These are phyloP conservation scores for Plectropomus leopardus DNA, from an alignment of 2,113 vertebrate species.

Conservation along the genomic window DNA sequence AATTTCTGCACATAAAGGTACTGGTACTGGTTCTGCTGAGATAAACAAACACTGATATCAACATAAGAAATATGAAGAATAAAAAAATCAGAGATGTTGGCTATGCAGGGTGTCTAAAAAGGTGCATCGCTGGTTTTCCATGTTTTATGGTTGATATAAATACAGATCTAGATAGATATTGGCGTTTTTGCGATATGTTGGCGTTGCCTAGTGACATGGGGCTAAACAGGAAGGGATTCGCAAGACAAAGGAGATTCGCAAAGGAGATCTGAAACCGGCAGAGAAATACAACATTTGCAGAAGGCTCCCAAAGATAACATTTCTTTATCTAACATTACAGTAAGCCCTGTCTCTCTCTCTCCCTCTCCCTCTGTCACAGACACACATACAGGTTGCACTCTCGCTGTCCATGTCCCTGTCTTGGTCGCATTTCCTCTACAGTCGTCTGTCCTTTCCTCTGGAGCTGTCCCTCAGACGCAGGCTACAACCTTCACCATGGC, in stretches of 20 bases:
- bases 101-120: neutral
- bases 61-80: neutral
- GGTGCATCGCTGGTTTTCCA: neutral
- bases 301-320: neutral
- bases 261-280: neutral
- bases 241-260: neutral
- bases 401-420: neutral
- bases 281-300: no score
- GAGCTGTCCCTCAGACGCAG: neutral
- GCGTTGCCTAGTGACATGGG: no score
- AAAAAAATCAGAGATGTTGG: neutral
- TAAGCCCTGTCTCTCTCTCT: neutral
- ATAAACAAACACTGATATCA: slow-evolving; percentile 10
- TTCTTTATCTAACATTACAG: no score
- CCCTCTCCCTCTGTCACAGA: neutral
- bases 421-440: neutral
- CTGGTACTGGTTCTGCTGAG: neutral
- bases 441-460: neutral
- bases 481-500: neutral
- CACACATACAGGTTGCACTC: neutral
- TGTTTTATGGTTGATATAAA: neutral
- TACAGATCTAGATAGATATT: no score
- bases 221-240: neutral
- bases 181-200: no score
- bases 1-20: neutral